Conservation (phyloP, 1,140 invertebrate species). For the Diorhabda sublineata region DNA sequence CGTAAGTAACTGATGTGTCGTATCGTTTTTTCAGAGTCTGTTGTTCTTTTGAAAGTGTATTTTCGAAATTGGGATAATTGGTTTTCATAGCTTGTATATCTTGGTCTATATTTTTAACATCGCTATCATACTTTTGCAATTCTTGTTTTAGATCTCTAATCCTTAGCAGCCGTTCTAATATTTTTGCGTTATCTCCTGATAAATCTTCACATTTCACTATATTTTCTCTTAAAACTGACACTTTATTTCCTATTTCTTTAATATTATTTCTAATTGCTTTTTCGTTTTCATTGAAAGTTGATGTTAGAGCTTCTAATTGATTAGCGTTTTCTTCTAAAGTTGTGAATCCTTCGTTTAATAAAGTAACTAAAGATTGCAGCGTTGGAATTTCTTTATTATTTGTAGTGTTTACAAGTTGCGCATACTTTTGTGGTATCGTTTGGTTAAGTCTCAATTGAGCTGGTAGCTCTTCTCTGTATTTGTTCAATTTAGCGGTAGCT, state of each 20-base stretch:
- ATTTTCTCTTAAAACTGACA: constrained; percentile 75
- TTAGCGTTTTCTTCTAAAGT: constrained; percentile 68
- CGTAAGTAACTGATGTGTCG: constrained; percentile 67
- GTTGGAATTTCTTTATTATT: constrained; percentile 65
- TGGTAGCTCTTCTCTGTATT: constrained; percentile 83
- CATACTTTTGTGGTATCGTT: constrained; percentile 72
- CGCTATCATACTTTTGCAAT: constrained; percentile 59
- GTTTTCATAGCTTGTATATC: constrained; percentile 67
- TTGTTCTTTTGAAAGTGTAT: constrained; percentile 73
- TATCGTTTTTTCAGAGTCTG: constrained; percentile 72
- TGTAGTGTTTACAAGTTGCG: constrained; percentile 77
- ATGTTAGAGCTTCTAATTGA: constrained; percentile 68
- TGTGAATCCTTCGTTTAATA: constrained; percentile 74
- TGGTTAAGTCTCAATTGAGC: constrained; percentile 69
- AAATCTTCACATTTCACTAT: constrained; percentile 89
- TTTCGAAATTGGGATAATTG: constrained; percentile 77
- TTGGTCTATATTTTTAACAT: constrained; percentile 64
- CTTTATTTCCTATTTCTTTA: constrained; percentile 62
- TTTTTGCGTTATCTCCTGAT: constrained; percentile 79
- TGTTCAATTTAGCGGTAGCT: constrained; percentile 69
- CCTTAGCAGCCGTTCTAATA: constrained; percentile 71
- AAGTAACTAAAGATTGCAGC: constrained; percentile 62
- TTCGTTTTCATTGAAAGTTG: constrained; percentile 69
- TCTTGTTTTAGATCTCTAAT: constrained; percentile 68
- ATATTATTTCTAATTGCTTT: constrained; percentile 65